Evolutionary conservation across 92 coral and sea anemone genomes (phyloP).

Genomic region (Porites evermanni): DNA sequence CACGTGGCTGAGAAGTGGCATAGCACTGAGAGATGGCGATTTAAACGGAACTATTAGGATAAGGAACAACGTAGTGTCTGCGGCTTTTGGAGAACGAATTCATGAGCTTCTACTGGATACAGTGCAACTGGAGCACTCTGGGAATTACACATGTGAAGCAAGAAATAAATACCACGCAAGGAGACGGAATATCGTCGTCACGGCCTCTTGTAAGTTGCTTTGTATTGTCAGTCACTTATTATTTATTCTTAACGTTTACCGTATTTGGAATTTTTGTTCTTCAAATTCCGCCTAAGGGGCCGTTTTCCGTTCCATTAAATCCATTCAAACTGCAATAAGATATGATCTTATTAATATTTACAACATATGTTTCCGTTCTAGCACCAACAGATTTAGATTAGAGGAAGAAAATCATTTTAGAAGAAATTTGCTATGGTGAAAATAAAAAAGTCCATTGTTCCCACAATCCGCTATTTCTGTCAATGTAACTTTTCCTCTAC

Average conservation of each 20-base stretch:
- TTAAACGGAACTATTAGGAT: not conserved
- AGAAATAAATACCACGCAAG: not conserved
- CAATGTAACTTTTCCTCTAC: too few species aligned
- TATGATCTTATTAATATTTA: too few species aligned
- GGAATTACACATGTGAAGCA: slow-evolving; percentile 14
- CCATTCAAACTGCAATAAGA: too few species aligned
- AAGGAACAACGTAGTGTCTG: not conserved
- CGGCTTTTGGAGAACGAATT: not conserved
- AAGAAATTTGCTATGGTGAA: too few species aligned
- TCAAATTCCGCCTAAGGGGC: too few species aligned
- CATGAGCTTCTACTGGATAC: not conserved
- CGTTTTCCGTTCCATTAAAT: too few species aligned
- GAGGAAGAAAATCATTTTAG: too few species aligned
- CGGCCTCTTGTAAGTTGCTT: not conserved
- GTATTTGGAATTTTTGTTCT: not conserved
- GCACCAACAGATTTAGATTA: too few species aligned
- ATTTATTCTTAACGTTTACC: not conserved
- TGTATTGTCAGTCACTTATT: too few species aligned
- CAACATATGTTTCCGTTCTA: too few species aligned
- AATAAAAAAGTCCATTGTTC: too few species aligned
- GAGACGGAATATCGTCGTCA: not conserved
- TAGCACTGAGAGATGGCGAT: not conserved
- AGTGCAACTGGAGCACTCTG: not conserved
- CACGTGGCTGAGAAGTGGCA: slow-evolving; percentile 9
- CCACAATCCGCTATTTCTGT: too few species aligned